Evolutionary conservation across 2,113 vertebrate genomes (phyloP).

Genomic region (Crotalus tigris): DNA sequence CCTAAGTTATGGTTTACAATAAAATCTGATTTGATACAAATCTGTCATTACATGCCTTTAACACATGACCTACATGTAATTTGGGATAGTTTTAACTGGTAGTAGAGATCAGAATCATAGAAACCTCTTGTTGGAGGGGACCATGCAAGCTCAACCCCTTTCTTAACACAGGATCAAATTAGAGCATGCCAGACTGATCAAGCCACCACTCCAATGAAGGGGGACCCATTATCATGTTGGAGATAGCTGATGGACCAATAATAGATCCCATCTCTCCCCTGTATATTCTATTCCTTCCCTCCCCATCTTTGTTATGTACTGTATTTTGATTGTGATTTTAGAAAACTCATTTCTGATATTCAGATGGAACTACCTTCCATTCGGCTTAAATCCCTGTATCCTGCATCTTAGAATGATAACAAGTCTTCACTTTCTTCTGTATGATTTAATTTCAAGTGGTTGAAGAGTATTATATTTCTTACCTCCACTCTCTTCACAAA

Average conservation of each 20-base stretch:
- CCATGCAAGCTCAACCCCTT: neutral
- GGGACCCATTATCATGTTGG: neutral
- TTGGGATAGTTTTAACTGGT: neutral
- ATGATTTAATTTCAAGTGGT: neutral
- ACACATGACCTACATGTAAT: neutral
- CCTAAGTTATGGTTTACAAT: conserved; percentile 83
- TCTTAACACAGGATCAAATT: neutral
- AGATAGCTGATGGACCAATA: neutral
- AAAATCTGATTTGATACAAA: conserved; percentile 72
- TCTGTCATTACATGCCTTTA: conserved; percentile 23
- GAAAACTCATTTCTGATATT: neutral
- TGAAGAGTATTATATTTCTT: neutral
- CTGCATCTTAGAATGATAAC: neutral
- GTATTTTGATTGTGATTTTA: neutral
- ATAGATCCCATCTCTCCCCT: neutral
- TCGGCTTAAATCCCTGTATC: neutral
- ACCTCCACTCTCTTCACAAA: neutral
- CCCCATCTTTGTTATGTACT: neutral
- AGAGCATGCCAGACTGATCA: neutral
- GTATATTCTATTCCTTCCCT: neutral
- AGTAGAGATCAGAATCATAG: neutral
- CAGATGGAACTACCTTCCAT: neutral
- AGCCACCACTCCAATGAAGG: neutral
- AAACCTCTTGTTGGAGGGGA: neutral
- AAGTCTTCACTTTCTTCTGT: neutral